Evolutionary conservation across 2,888 invertebrate genomes (phyloP).

Genomic region (Listrodromus nycthemerus): DNA sequence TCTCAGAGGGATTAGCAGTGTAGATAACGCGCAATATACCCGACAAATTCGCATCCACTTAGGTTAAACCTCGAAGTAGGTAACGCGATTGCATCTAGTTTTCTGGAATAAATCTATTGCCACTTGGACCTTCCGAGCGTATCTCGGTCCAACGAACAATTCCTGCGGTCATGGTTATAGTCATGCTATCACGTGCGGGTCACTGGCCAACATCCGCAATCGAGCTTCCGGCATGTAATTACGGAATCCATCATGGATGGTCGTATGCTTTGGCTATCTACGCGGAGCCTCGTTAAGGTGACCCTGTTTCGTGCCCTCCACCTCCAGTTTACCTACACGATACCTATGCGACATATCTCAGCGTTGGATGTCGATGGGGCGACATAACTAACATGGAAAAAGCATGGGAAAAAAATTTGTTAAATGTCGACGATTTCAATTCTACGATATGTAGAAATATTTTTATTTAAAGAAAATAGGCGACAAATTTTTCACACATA

Average conservation of each 20-base stretch:
- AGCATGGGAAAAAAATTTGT: no score
- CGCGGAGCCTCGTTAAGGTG: slow-evolving; percentile 11
- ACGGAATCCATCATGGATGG: slow-evolving; percentile 42
- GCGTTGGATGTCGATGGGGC: not conserved
- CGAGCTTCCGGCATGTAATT: slow-evolving; percentile 43
- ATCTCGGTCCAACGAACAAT: slow-evolving; percentile 17
- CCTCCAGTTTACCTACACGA: not conserved
- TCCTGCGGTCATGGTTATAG: slow-evolving; percentile 27
- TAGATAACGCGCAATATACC: not conserved
- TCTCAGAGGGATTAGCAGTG: not conserved
- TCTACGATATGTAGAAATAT: no score
- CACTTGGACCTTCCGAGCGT: slow-evolving; percentile 15
- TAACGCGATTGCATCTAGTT: not conserved
- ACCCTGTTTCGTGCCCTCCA: not conserved
- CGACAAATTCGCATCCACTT: not conserved
- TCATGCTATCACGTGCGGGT: slow-evolving; percentile 32
- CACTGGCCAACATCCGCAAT: slow-evolving; percentile 38
- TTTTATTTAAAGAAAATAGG: no score
- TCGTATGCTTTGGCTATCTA: slow-evolving; percentile 15
- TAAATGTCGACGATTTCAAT: no score
- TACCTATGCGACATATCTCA: not conserved
- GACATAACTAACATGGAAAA: not conserved
- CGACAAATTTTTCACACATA: no score
- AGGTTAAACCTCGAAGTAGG: not conserved
- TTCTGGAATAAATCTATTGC: slow-evolving; percentile 19